Percentiles rank a stretch among this genome's conserved stretches.
Evolutionary conservation across 2,888 invertebrate species (phyloP).

Genomic region (Erannis defoliaria): DNA sequence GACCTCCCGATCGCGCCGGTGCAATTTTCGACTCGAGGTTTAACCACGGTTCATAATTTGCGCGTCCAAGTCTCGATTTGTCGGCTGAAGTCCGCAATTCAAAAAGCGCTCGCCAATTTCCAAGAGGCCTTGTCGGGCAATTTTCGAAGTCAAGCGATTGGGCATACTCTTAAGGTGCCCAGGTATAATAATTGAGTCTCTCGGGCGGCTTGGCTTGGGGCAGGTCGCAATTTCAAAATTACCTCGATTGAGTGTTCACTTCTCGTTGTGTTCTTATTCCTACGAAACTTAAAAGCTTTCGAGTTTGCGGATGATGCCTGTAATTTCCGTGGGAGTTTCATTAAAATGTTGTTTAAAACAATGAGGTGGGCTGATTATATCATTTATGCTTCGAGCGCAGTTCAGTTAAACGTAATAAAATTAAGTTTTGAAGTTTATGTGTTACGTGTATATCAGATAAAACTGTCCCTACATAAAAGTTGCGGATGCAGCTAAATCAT

Average conservation of each 20-base stretch:
- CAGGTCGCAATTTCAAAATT: constrained; percentile 82
- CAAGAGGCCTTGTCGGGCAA: constrained; percentile 72
- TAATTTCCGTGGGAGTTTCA: constrained; percentile 61
- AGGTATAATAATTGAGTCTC: constrained; percentile 74
- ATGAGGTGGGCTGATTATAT: constrained; percentile 53
- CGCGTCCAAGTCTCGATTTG: constrained; percentile 74
- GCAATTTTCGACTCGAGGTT: constrained; percentile 76
- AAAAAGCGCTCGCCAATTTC: constrained; percentile 75
- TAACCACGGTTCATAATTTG: constrained; percentile 74
- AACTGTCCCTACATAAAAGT: constrained; percentile 33
- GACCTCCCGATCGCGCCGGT: constrained; percentile 72
- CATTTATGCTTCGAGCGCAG: constrained; percentile 43
- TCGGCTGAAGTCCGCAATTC: constrained; percentile 71
- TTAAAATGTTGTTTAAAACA: constrained; percentile 71
- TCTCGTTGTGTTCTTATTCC: constrained; percentile 58
- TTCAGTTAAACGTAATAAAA: constrained; percentile 2
- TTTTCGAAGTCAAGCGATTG: constrained; percentile 72
- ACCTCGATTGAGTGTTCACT: constrained; percentile 77
- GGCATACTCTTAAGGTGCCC: constrained; percentile 65
- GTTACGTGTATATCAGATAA: constrained; percentile 3
- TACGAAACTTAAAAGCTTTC: constrained; percentile 66
- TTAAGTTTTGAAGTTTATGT: not conserved
- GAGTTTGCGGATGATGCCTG: constrained; percentile 62
- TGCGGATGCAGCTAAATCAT: constrained; percentile 35
- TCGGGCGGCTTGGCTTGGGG: constrained; percentile 60